Base-by-base conservation (phyloP, 2,888 invertebrate genomes). In the Euzophera pinguis region DNA sequence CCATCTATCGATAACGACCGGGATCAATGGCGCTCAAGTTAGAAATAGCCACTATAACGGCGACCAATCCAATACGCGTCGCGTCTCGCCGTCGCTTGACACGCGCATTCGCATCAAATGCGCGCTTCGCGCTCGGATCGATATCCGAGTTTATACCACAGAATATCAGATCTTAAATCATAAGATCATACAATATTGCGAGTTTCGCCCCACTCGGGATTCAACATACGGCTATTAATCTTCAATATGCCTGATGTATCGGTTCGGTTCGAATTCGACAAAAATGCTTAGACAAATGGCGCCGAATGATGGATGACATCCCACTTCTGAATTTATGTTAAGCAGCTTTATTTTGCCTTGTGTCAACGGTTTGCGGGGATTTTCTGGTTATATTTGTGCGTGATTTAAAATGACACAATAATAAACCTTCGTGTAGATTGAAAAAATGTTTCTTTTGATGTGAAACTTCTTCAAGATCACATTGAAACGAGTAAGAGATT, bases 261-360 rank as follows among this genome's bases (percentile, higher is more conserved):
- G 49, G 27, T 29, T 49, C 49, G 49, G 29, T 39, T 32, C 32
- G 39, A 50, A 50, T 50, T 39, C 49, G 32, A 50, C 49, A 50
- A 39, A 50, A 50, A 50, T 50, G 49, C 27, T 49, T 49, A 49
- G 49, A 49, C 49, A 49, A 49, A 49, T 49, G 49, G 49, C 14
- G 27, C 13, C 14, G 38, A n/a, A 8, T 49, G 49, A 49, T 49
- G 13, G 49, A 49, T 49, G 49, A 9, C 37, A 9, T 29, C 43
- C 43, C 29, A 45, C 43, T 29, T 12, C 37, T 17, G 37, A 37
- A 22, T 48, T 48, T 48, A 48, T 37, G 48, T 48, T 48, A 48
- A 48, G 27, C 22, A 48, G 45, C 10, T 32, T 14, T 29, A 29
- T 45, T 32, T 45, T 45, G 14, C 32, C 8, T 45, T 32, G n/a